Evolutionary conservation across 2,797 vertebrate species (phyloP).

Genomic region (Propithecus deckenii): DNA sequence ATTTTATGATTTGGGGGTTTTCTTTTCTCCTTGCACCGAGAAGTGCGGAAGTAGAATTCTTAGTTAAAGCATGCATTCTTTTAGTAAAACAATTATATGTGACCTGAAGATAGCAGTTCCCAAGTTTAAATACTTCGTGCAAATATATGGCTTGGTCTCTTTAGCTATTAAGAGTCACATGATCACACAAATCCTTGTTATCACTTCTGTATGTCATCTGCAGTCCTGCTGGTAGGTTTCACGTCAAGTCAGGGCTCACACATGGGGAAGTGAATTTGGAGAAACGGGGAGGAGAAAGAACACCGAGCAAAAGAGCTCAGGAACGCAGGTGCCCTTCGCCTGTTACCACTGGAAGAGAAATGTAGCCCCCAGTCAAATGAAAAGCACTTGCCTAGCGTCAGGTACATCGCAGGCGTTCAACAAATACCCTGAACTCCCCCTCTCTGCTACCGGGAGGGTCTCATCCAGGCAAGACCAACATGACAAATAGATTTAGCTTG

Average conservation of each 20-base stretch:
- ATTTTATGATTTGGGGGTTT: neutral
- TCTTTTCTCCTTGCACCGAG: neutral
- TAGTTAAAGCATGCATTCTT: accelerated
- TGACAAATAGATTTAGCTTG: accelerated
- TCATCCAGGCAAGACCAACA: too few relatives aligned
- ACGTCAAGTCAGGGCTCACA: neutral
- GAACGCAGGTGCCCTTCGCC: accelerated
- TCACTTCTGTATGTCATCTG: neutral
- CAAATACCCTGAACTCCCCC: accelerated
- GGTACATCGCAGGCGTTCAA: accelerated
- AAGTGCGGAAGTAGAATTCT: neutral
- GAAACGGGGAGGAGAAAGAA: neutral
- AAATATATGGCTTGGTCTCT: neutral
- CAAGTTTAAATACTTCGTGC: too few relatives aligned
- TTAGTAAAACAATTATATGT: neutral
- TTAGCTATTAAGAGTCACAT: accelerated
- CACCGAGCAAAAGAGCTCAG: neutral
- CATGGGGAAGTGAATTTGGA: accelerated
- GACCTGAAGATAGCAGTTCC: too few relatives aligned
- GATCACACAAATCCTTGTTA: neutral
- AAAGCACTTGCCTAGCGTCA: accelerated
- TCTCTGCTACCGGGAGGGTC: accelerated
- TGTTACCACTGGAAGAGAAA: neutral
- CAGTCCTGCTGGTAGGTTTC: neutral
- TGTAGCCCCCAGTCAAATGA: too few relatives aligned